phyloP scores from a whole-genome alignment of 2,797 vertebrate genomes.

The Spea hammondii region DNA sequence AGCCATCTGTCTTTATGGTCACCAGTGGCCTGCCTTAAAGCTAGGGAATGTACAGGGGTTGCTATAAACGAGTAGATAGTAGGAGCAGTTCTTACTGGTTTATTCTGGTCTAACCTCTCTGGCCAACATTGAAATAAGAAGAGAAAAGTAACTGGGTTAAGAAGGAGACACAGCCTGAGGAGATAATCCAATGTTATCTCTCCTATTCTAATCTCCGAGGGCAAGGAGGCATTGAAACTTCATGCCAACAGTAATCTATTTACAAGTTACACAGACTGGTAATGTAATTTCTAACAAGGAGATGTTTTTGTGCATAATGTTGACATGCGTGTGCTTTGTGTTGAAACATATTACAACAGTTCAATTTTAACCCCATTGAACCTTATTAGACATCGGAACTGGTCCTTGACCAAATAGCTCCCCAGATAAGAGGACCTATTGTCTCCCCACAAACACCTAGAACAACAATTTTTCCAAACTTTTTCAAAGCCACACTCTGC shows the following conservation, averaged over 20 bases:
- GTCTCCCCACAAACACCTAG: too few species aligned
- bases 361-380: too few species aligned
- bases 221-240: neutral
- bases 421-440: too few species aligned
- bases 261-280: neutral
- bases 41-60: too few species aligned
- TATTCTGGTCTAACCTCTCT: neutral
- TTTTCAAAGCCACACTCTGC: too few species aligned
- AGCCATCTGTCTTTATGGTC: too few species aligned
- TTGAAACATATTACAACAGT: too few species aligned
- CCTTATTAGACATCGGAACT: too few species aligned
- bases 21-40: too few species aligned
- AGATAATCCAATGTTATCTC: constrained; percentile 18
- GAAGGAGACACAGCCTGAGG: neutral
- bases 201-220: constrained; percentile 1
- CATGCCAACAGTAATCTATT: constrained; percentile 4
- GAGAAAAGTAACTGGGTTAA: neutral
- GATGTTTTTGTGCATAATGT: neutral
- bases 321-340: neutral
- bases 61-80: neutral
- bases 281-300: neutral
- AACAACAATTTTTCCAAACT: too few species aligned
- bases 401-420: too few species aligned
- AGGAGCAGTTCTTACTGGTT: constrained; percentile 5
- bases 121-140: neutral